Evolutionary conservation across 2,113 vertebrate genomes (phyloP), one percentile per base, ranked within the genome.

Genomic region (Rutilus rutilus): DNA sequence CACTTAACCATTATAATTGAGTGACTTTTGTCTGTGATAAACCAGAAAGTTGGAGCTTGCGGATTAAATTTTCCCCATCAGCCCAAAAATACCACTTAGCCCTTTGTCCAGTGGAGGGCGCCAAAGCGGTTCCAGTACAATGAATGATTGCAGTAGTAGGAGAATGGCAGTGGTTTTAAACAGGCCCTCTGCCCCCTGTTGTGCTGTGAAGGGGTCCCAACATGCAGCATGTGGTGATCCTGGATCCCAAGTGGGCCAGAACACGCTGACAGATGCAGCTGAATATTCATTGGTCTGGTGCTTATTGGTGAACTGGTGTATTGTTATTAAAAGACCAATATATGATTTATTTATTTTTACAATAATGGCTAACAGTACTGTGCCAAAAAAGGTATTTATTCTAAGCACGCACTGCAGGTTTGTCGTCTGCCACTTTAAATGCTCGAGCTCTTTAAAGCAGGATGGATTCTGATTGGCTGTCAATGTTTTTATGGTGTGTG

Each of bases 271-370:
- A 90, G 91, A 90, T 90, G 91, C 81, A 88, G 87, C 82, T 90
- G 89, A 91, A 89, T 91, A 90, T 90, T 92, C 89, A 92, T 91
- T 84, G 84, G 88, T 87, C 87, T 86, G 86, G 76, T 75, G 47
- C 86, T 91, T 86, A 90, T 90, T 90, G 89, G 84, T 88, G 75
- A 54, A 76, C 84, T 74, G 69, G 71, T 78, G 27, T 47, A 39
- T 30, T 76, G 82, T 71, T 39, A 15, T 73, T 57, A 47, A 19
- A 81, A 50, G 23, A 25, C 17, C 12, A 60, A 3, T 25, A 52
- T 25, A 52, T 27, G 0, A 27, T 75, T n/a, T 50, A n/a, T 15
- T n/a, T 75, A 7, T 27, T 17, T 39, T 42, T 78, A 21, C 50
- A 42, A 39, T 23, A 36, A 36, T 76, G 45, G 25, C 12, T 27